These are phyloP conservation scores for Nephila pilipes DNA, from an alignment of 1,140 invertebrate genomes.

Conservation along the genomic window DNA sequence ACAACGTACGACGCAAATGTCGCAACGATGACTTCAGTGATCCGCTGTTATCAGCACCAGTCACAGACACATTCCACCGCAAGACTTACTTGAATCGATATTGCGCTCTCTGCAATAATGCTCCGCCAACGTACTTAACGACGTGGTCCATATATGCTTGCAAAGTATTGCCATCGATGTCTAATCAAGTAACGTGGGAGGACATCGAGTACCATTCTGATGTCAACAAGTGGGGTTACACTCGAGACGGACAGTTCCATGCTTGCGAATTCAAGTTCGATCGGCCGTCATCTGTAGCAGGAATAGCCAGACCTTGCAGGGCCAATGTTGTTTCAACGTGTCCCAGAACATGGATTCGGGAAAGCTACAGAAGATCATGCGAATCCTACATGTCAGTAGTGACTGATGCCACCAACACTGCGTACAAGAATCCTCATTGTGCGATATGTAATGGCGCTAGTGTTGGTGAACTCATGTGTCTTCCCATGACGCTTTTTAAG, in stretches of 20 bases:
- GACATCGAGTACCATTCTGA: background rate
- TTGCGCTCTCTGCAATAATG: constrained; percentile 84
- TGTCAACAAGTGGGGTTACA: background rate
- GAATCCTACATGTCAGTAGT: constrained; percentile 37
- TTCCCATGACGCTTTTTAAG: background rate
- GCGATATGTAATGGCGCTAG: constrained; percentile 60
- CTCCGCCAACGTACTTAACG: background rate
- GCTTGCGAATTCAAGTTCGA: constrained; percentile 16
- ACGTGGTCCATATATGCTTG: background rate
- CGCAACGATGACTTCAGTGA: constrained; percentile 71
- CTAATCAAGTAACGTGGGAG: background rate
- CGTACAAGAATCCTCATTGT: constrained; percentile 73
- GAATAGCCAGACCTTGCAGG: background rate
- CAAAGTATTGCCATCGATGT: background rate
- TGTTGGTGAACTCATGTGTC: background rate
- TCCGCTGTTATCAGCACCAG: constrained; percentile 81
- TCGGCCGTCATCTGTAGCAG: background rate
- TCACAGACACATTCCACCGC: constrained; percentile 81
- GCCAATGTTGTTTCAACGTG: constrained; percentile 36
- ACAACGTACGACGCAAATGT: constrained; percentile 23
- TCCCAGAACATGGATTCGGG: background rate
- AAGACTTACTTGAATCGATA: constrained; percentile 84
- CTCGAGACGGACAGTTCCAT: background rate
- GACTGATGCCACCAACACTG: background rate
- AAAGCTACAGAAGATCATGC: background rate